These are phyloP conservation scores for Pycnomerus fuliginosus DNA, from an alignment of 2,888 invertebrate genomes.

Conservation along the genomic window DNA sequence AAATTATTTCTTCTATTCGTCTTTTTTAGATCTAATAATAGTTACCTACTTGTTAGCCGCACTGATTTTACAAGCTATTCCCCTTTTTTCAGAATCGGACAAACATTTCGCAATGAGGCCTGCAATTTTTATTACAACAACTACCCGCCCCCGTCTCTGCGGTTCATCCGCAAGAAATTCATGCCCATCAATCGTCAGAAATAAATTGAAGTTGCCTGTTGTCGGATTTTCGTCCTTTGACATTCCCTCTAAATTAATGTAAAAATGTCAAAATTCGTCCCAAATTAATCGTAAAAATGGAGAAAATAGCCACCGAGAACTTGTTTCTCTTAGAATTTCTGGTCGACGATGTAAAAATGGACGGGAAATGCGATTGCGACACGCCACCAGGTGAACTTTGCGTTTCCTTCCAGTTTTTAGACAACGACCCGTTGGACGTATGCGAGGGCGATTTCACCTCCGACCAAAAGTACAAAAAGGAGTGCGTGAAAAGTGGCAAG, in stretches of 20 bases:
- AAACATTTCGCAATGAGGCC: slow-evolving; percentile 58
- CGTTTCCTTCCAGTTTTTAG: slow-evolving; percentile 61
- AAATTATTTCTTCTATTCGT: too few species aligned
- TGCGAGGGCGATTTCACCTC: slow-evolving; percentile 60
- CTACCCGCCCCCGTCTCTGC: slow-evolving; percentile 56
- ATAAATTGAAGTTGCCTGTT: too few species aligned
- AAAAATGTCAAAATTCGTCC: slow-evolving; percentile 28
- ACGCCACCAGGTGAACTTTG: slow-evolving; percentile 57
- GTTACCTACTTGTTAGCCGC: too few species aligned
- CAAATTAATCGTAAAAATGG: slow-evolving; percentile 39
- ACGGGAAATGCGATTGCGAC: slow-evolving; percentile 39
- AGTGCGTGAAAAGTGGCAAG: slow-evolving; percentile 62
- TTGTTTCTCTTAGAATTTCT: slow-evolving; percentile 66
- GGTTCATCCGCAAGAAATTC: slow-evolving; percentile 33
- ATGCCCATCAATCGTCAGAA: not conserved
- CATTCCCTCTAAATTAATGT: slow-evolving; percentile 25
- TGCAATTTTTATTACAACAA: slow-evolving; percentile 60
- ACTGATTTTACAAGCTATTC: too few species aligned
- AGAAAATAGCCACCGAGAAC: slow-evolving; percentile 57
- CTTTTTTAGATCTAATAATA: too few species aligned
- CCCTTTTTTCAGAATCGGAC: slow-evolving; percentile 56
- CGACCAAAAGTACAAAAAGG: slow-evolving; percentile 41
- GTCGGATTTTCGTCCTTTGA: slow-evolving; percentile 19
- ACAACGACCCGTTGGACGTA: slow-evolving; percentile 61
- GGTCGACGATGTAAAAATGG: slow-evolving; percentile 55